Base-by-base conservation (phyloP, 2,797 vertebrate species). In the Malacoctenus gilli region DNA sequence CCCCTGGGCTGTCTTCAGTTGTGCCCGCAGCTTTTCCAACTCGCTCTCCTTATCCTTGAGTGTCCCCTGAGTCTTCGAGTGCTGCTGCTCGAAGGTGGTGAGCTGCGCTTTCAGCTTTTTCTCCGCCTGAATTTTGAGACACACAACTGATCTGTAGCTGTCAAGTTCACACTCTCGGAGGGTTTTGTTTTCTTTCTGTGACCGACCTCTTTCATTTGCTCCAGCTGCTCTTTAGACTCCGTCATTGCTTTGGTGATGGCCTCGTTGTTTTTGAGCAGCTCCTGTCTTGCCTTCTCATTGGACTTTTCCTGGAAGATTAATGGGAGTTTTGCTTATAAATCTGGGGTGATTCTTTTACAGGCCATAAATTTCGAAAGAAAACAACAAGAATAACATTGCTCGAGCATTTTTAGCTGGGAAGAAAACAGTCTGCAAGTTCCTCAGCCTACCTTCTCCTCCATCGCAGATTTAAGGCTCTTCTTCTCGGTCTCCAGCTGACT, bases 401-500 rank as follows among this genome's bases (percentile, higher is more conserved):
- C 4, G 25, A 28, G 25, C 9, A 5, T 1, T 28, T 9, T 28
- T 5, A 28, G 25, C 9, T 6, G 25, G 25, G 9, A 28, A 6
- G 5, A 16, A 14, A 37, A 40, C 19, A 31, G n/a, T 47, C 9
- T 36, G 20, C 18, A 52, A 13, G 5, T 35, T 48, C 44, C 5
- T 23, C 16, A 58, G 64, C 92, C 78, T 68, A 97, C 96, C 93
- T 94, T 93, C 68, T 96, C 94, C 68, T 87, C 90, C 58, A 92
- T 39, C 43, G 84, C 71, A 42, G 90, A 77, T 83, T 92, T 94
- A 62, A 86, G 89, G 78, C 80, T 93, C 79, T 94, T 94, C 77
- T 85, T 92, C 84, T 98, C 95, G 13, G 90, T 89, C 63, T 97
- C 95, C 79, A 95, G 84, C 50, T 93, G 92, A 71, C 82, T 88